Base-by-base conservation (phyloP, 2,797 vertebrate genomes). In the Hipposideros larvatus region DNA sequence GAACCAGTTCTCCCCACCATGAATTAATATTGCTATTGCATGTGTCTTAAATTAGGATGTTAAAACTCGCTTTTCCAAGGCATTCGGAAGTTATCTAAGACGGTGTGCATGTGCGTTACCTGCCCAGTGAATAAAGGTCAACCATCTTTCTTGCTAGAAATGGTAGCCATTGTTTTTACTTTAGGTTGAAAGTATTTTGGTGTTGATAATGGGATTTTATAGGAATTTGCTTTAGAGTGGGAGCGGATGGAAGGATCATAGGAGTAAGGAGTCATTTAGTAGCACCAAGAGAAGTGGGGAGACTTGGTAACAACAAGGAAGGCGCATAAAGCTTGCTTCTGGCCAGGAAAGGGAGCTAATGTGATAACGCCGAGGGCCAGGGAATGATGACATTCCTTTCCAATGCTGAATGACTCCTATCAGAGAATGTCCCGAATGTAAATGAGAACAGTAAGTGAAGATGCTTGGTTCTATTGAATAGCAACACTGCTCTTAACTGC, bases 131-230 rank as follows among this genome's bases (percentile, higher is more conserved):
- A 73, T 88, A 74, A 68, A 73, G 34, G 26, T 70, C 63, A 73
- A 61, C 7, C 46, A 31, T 37, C 41, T 68, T 85, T 95, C 57
- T 92, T 71, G 18, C 28, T 70, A 63, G n/a, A 96, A 94, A 82
- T 78, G 11, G 34, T 95, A 26, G 26, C 16, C 28, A 13, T 10
- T 84, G 65, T 82, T 90, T 91, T 63, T 66, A 75, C 21, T 61
- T 87, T 31, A 53, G 41, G 51, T 71, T 92, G 26, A 87, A 83
- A n/a, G 15, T 75, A 43, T 91, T 94, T 84, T 80, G 41, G 37
- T 71, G 5, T 75, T 90, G 48, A 22, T 75, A 14, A 71, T 79
- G 34, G 22, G 22, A 41, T 43, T 97, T 46, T 53, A 37, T 28
- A 70, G n/a, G 46, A 73, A 51, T 16, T 16, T 51, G 77, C n/a